Percentiles rank a stretch among this genome's conserved stretches.
Evolutionary conservation across 2,797 vertebrate species (phyloP).

Genomic region (Spinus olivaceus): DNA sequence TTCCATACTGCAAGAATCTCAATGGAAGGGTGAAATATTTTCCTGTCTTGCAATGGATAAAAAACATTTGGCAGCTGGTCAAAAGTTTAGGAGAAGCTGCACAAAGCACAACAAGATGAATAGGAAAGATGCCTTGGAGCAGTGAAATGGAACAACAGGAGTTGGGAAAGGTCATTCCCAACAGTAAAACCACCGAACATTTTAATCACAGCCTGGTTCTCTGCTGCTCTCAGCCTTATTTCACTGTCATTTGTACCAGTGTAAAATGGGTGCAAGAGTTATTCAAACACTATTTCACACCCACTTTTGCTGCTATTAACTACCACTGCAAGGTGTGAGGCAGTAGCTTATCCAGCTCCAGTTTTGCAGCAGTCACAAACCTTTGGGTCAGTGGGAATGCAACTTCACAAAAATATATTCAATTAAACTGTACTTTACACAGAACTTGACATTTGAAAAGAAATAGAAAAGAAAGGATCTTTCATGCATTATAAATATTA

Average conservation of each 20-base stretch:
- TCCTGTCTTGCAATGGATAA: background rate
- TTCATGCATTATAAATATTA: background rate
- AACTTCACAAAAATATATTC: background rate
- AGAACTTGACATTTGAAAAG: background rate
- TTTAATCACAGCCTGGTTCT: slow-evolving; percentile 39
- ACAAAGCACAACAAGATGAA: slow-evolving; percentile 32
- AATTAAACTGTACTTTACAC: background rate
- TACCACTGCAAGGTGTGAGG: background rate
- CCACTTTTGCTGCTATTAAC: background rate
- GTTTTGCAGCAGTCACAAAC: background rate
- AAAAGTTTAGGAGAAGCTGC: slow-evolving; percentile 39
- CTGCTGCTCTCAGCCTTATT: slow-evolving; percentile 10
- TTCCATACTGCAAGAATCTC: background rate
- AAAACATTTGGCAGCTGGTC: slow-evolving; percentile 4
- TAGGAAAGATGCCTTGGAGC: background rate
- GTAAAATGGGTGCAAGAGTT: background rate
- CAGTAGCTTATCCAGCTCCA: background rate
- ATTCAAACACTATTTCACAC: background rate
- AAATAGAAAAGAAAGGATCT: background rate
- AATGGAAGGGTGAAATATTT: slow-evolving; percentile 5
- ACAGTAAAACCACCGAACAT: slow-evolving; percentile 25
- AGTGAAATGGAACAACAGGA: slow-evolving; percentile 42
- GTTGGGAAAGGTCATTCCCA: slow-evolving; percentile 15
- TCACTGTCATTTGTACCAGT: background rate
- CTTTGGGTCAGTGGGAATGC: background rate